Evolutionary conservation across 1,140 invertebrate species (phyloP).

Genomic region (Stenopsyche tienmushanensis): DNA sequence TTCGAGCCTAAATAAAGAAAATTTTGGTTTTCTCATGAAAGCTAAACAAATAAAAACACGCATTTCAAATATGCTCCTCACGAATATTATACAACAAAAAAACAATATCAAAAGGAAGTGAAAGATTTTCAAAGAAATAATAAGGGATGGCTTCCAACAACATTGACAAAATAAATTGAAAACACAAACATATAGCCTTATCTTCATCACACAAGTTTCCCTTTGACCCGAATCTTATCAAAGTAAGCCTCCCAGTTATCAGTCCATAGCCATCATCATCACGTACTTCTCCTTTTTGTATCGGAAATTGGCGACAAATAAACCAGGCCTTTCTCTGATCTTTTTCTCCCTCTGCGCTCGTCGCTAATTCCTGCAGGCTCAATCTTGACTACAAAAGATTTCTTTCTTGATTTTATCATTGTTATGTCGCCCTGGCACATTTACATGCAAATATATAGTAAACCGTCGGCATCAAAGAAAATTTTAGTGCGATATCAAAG

Average conservation of each 20-base stretch:
- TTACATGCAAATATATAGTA: background rate
- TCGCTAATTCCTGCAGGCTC: constrained; percentile 9
- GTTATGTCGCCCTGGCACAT: too few species aligned
- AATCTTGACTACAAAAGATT: constrained; percentile 7
- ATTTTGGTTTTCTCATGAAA: too few species aligned
- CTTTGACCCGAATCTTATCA: constrained; percentile 4
- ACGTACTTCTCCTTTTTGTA: constrained; percentile 22
- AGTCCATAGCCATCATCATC: constrained; percentile 18
- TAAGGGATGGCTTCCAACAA: too few species aligned
- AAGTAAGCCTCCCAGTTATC: constrained; percentile 9
- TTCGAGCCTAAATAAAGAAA: too few species aligned
- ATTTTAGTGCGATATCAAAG: background rate
- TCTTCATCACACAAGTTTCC: too few species aligned
- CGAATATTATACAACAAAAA: too few species aligned
- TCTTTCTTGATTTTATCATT: constrained; percentile 4
- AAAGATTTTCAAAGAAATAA: too few species aligned
- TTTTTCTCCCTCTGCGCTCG: background rate
- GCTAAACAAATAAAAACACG: too few species aligned
- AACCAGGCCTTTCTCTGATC: constrained; percentile 6
- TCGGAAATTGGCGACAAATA: constrained; percentile 27
- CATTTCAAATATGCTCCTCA: too few species aligned
- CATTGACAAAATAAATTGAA: constrained; percentile 13
- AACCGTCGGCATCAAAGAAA: background rate
- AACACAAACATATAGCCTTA: too few species aligned
- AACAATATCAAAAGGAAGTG: too few species aligned